Evolutionary conservation across 1,140 invertebrate species (phyloP).

Genomic region (Zophobas atratus): DNA sequence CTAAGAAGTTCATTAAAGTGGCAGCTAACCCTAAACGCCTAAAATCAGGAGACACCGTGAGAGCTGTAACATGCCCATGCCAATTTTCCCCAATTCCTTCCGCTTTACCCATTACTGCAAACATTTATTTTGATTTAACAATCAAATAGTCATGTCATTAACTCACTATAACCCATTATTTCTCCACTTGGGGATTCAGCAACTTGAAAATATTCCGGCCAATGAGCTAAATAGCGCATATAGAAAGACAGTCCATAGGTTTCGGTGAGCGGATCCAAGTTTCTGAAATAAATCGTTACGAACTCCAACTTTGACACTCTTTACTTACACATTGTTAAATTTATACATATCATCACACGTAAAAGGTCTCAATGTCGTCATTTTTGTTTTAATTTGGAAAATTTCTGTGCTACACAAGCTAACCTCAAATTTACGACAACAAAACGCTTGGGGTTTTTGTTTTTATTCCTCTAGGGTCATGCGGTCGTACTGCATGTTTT

Average conservation of each 20-base stretch:
- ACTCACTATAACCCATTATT: slow-evolving; percentile 99
- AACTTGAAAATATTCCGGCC: slow-evolving; percentile 99
- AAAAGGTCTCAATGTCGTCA: slow-evolving; percentile 95
- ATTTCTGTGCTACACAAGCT: too few species aligned
- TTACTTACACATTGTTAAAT: slow-evolving; percentile 96
- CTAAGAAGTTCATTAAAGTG: slow-evolving; percentile 95
- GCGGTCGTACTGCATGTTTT: background rate
- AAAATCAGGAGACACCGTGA: slow-evolving; percentile 97
- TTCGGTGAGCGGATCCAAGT: slow-evolving; percentile 97
- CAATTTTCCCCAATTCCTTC: slow-evolving; percentile 96
- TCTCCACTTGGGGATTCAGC: slow-evolving; percentile 94
- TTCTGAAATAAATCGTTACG: slow-evolving; percentile 75
- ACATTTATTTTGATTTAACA: background rate
- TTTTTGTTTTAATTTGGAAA: too few species aligned
- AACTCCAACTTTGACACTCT: slow-evolving; percentile 20
- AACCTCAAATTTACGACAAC: background rate
- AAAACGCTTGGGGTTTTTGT: background rate
- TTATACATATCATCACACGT: slow-evolving; percentile 95
- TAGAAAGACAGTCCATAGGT: slow-evolving; percentile 99
- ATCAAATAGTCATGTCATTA: slow-evolving; percentile 9
- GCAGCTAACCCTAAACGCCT: slow-evolving; percentile 92
- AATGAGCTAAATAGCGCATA: slow-evolving; percentile 97
- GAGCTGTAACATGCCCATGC: slow-evolving; percentile 99
- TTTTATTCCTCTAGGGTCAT: too few species aligned
- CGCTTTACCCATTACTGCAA: slow-evolving; percentile 97